Evolutionary conservation across 2,113 vertebrate species (phyloP), one percentile per base, ranked within the genome.

Genomic region (Diphyllodes magnificus): DNA sequence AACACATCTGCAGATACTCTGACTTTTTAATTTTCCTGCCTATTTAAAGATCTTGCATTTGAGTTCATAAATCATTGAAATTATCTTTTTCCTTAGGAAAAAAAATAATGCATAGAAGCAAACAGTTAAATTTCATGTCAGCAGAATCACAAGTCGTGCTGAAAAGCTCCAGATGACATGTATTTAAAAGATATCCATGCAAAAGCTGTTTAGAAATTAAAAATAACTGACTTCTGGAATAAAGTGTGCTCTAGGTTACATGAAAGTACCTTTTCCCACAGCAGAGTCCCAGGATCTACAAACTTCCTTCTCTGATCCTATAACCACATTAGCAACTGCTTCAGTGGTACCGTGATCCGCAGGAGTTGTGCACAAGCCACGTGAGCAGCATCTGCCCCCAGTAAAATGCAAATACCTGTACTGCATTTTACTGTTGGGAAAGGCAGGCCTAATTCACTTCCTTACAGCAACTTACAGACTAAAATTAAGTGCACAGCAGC

Each of bases 1-100:
- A 50, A 89, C 42, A 88, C 85, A 94, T 87, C 82, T 95, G 90
- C 78, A 93, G 39, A 78, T 89, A 84, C 51, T 85, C 40, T 85
- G 42, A 61, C 61, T 93, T 95, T 83, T 95, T 79, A n/a, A 85
- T 93, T 93, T 96, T 71, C 24, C 63, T 93, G 30, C 13, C 65
- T 96, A 93, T 87, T 96, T 96, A 93, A 94, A 94, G 56, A 92
- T 71, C 25, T 70, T 81, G 8, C 33, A 63, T 81, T 45, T 86
- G 39, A 92, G 44, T 69, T 92, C 30, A 76, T 65, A 96, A 88
- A 82, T 91, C 60, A 68, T 39, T 65, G 16, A 78, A 78, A 95
- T 86, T 75, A 68, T 60, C 31, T 83, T 94, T 81, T 59, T 57
- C 31, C 44, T 80, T 40, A 50, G 19, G 28, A 10, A 59, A 83